Percentiles rank a stretch among this genome's conserved stretches.
Evolutionary conservation across 2,113 vertebrate genomes (phyloP).

Genomic region (Amphiprion percula): DNA sequence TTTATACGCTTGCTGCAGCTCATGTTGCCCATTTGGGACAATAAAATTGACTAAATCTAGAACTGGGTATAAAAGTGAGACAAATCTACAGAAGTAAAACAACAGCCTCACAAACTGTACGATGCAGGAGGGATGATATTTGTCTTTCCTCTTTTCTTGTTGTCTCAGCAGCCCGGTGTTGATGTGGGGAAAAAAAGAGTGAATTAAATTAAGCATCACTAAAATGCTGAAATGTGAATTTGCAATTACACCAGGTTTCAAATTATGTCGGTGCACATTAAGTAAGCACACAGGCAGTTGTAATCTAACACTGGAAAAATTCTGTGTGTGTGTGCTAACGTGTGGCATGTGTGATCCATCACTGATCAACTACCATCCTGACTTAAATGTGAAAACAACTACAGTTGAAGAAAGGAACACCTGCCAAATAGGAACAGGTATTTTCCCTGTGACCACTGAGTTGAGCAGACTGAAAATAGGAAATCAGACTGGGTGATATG

Average conservation of each 20-base stretch:
- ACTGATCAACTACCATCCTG: background rate
- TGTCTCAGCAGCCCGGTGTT: constrained; percentile 11
- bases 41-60: constrained; percentile 8
- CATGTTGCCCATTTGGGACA: constrained; percentile 11
- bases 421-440: background rate
- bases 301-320: background rate
- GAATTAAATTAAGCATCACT: constrained; percentile 61
- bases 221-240: constrained; percentile 53
- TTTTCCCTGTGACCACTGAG: background rate
- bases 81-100: background rate
- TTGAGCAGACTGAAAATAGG: background rate
- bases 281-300: background rate
- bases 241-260: background rate
- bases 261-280: constrained; percentile 19
- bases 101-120: background rate
- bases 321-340: background rate
- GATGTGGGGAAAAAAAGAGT: constrained; percentile 22
- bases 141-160: background rate
- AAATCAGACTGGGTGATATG: background rate
- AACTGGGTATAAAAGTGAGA: background rate
- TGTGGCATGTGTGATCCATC: constrained; percentile 1
- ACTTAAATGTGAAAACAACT: background rate
- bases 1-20: constrained; percentile 18
- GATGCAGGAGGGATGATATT: background rate
- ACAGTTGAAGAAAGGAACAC: background rate